phyloP scores from a whole-genome alignment of 1,140 invertebrate species.

The Drosophila aff. region DNA sequence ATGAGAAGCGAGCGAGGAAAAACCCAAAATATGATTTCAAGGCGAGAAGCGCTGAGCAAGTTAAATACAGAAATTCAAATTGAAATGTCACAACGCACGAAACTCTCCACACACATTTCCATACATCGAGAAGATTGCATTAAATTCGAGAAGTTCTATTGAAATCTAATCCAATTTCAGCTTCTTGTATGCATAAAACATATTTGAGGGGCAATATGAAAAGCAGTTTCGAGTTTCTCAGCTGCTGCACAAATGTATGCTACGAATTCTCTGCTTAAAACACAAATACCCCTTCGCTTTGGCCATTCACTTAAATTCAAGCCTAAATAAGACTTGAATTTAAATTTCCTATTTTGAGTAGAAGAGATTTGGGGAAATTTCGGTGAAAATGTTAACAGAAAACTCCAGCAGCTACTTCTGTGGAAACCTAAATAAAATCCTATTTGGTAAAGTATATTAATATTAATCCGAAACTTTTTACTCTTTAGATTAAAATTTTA shows the following conservation, averaged over 20 bases:
- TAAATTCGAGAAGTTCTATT: neutral
- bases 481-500: too few species aligned
- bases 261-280: conserved; percentile 5
- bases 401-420: neutral
- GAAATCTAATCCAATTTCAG: conserved; percentile 1
- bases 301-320: neutral
- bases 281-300: neutral
- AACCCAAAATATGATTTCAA: conserved; percentile 20
- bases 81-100: conserved; percentile 1
- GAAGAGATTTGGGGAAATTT: neutral
- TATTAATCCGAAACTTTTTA: neutral
- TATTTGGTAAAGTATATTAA: neutral
- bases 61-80: conserved; percentile 3
- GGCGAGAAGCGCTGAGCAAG: conserved; percentile 9
- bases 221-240: too few species aligned
- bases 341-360: neutral
- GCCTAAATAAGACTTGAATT: conserved; percentile 2
- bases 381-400: neutral
- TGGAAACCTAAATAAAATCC: neutral
- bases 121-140: neutral
- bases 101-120: neutral
- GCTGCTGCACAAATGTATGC: conserved; percentile 14
- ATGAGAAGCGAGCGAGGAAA: conserved; percentile 23
- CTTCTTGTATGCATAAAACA: conserved; percentile 3
- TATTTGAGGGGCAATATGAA: conserved; percentile 1